phyloP scores from a whole-genome alignment of 2,888 invertebrate species.

The Strigamia crassipes region DNA sequence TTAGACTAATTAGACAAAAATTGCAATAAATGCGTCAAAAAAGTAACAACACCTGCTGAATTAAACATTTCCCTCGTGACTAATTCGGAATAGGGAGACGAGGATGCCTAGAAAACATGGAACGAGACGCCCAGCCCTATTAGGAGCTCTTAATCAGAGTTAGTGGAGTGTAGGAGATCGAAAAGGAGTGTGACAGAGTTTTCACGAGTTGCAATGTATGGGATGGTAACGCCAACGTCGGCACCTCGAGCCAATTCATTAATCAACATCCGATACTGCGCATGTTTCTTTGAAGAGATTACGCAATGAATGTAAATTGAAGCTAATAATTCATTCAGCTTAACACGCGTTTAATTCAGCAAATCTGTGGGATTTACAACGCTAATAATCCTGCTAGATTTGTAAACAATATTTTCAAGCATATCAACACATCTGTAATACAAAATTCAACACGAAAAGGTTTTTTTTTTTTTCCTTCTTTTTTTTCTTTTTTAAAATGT shows the following conservation, averaged over 20 bases:
- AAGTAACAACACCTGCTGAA: not conserved
- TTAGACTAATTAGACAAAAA: not conserved
- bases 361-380: not conserved
- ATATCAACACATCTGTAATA: too few relatives aligned
- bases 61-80: not conserved
- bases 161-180: not conserved
- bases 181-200: not conserved
- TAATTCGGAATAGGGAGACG: conserved; percentile 9
- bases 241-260: not conserved
- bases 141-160: conserved; percentile 20
- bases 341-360: not conserved
- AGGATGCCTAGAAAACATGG: not conserved
- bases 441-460: too few relatives aligned
- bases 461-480: too few relatives aligned
- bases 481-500: too few relatives aligned
- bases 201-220: not conserved
- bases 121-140: conserved; percentile 19
- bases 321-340: conserved; percentile 27
- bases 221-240: not conserved
- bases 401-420: not conserved
- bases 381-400: not conserved
- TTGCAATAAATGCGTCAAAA: not conserved
- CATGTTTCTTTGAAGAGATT: conserved; percentile 8
- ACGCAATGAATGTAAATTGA: conserved; percentile 11
- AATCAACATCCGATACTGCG: conserved; percentile 8